phyloP scores from a whole-genome alignment of 1,140 invertebrate species.

The Listronotus bonariensis region DNA sequence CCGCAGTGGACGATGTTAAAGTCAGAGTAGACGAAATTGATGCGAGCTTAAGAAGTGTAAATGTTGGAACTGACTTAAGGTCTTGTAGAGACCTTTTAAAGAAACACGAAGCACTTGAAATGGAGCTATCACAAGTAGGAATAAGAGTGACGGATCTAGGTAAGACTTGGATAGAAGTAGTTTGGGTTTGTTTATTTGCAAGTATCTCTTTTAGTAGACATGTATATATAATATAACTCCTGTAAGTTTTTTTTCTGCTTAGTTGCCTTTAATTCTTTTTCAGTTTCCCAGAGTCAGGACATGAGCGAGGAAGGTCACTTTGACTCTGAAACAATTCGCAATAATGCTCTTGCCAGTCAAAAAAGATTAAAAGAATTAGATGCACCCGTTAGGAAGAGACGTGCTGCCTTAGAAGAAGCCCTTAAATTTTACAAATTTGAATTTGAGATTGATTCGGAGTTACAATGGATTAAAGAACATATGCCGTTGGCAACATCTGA shows the following conservation, averaged over 20 bases:
- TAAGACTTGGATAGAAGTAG: background rate
- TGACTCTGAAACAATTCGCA: constrained; percentile 83
- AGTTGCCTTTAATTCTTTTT: constrained; percentile 1
- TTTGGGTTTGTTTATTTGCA: too few relatives aligned
- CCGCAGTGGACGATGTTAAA: constrained; percentile 77
- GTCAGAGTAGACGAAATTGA: constrained; percentile 81
- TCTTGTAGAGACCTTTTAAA: constrained; percentile 88
- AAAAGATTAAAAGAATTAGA: constrained; percentile 66
- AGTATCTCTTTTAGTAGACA: too few relatives aligned
- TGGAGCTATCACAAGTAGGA: constrained; percentile 78
- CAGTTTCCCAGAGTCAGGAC: constrained; percentile 76
- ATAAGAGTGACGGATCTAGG: constrained; percentile 73
- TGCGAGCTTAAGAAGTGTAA: constrained; percentile 73
- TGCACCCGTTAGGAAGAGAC: constrained; percentile 67
- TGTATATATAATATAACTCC: too few relatives aligned
- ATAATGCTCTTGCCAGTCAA: constrained; percentile 77
- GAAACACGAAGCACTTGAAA: constrained; percentile 82
- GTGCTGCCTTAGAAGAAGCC: constrained; percentile 80
- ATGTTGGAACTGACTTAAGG: constrained; percentile 82
- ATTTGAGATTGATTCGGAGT: constrained; percentile 90
- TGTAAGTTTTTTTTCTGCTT: too few relatives aligned
- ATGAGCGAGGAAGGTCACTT: constrained; percentile 94
- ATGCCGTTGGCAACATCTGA: constrained; percentile 78
- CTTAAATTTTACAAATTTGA: constrained; percentile 89
- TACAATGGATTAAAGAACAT: constrained; percentile 95